A percentile compares a stretch with the other conserved stretches of the same genome.
Conservation (phyloP, 2,888 invertebrate genomes). For the Tolmerus cingulatus region DNA sequence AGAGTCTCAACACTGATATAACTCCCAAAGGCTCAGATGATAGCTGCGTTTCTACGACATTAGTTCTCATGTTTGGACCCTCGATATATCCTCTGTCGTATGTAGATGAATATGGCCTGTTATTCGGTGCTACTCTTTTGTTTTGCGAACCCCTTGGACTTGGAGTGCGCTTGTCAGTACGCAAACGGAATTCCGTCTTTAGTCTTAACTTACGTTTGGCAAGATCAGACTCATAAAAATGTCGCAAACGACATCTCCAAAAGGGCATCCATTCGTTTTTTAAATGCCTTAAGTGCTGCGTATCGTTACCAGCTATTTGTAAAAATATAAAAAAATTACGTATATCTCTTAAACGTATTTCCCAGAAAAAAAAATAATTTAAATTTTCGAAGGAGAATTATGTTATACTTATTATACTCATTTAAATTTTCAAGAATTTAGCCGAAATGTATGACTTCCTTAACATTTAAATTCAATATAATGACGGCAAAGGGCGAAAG, state of each 20-base stretch:
- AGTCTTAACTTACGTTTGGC: conserved; percentile 43
- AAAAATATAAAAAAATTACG: neutral
- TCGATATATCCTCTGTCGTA: neutral
- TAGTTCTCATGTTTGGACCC: neutral
- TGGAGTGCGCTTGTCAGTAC: conserved; percentile 43
- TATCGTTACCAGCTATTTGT: conserved; percentile 43
- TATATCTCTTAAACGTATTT: neutral
- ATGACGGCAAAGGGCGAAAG: neutral
- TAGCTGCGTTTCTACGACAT: neutral
- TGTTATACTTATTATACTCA: neutral
- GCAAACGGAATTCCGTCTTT: conserved; percentile 43
- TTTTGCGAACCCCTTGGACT: conserved; percentile 21
- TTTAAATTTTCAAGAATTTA: neutral
- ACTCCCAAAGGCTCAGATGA: conserved; percentile 43
- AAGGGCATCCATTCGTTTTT: conserved; percentile 43
- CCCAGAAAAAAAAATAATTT: neutral
- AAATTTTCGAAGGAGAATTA: neutral
- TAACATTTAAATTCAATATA: neutral
- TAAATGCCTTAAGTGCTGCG: conserved; percentile 37
- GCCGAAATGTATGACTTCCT: neutral
- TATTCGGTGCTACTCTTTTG: neutral
- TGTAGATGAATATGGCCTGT: neutral
- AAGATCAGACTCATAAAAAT: conserved; percentile 42
- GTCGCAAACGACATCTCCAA: conserved; percentile 41
- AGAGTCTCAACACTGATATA: conserved; percentile 45